Base-by-base conservation (phyloP, 1,140 invertebrate genomes). In the Bombus vancouverensis region DNA sequence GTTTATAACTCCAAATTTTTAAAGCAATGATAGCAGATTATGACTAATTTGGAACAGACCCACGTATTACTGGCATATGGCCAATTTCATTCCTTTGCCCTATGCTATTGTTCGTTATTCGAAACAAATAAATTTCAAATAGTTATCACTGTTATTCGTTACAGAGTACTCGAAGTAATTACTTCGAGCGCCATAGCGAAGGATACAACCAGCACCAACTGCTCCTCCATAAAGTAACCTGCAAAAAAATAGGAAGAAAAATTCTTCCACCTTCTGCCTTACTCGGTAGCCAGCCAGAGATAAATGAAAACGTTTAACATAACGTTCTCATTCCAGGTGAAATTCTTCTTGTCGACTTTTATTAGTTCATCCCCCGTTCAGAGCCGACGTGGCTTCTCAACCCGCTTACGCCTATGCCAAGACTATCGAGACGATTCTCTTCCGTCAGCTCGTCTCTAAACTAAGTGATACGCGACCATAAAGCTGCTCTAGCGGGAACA, bases 241-340 rank as follows among this genome's bases (percentile, higher is more conserved):
- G 10, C 59, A 22, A 62, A 76, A 34, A 76, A 39, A 59, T 8
- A 37, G 13, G 22, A 25, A 25, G 32, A 59, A 76, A 37, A 44
- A 62, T 62, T 53, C 47, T n/a, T n/a, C 74, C 3, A 25, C 53
- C 18, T 15, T 3, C 8, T 32, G 18, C 15, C 18, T 37, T 12
- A 22, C 32, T 10, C 15, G 12, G 12, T 57, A n/a, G 28, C n/a
- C 53, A 13, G 13, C 34, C 32, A 13, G 34, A 59, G 34, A 77
- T 77, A 77, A 77, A 77, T 77, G 75, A 62, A 77, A 77, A 39
- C 74, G 74, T 76, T 76, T 76, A 76, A 59, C 75, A n/a, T 59
- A 62, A 77, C 34, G 53, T 59, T 59, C 28, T 28, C 75, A 59
- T n/a, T 25, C 53, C 53, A 47, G 53, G 53, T 77, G 25, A n/a